Percentiles rank a stretch among this genome's conserved stretches.
phyloP scores from a whole-genome alignment of 2,797 vertebrate species.

The Sebastes itinus region DNA sequence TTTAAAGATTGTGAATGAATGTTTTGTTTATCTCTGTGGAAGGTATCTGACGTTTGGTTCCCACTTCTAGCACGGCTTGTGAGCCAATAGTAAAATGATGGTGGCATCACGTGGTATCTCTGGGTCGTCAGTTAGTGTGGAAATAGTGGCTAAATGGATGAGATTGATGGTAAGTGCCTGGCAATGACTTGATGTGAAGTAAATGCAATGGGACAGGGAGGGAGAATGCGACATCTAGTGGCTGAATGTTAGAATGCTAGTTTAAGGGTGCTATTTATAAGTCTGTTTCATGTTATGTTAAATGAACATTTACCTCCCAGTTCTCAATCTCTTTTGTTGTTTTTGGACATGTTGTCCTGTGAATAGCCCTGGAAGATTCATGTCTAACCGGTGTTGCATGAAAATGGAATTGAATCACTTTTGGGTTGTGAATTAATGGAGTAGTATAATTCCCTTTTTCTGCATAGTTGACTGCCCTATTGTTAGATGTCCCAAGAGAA shows the following conservation, averaged over 20 bases:
- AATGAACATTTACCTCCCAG: neutral
- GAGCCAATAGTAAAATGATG: too few relatives aligned
- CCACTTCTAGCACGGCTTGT: too few relatives aligned
- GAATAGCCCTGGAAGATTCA: neutral
- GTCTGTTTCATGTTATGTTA: neutral
- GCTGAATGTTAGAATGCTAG: too few relatives aligned
- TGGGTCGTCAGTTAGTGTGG: too few relatives aligned
- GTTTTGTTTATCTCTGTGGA: neutral
- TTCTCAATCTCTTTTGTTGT: neutral
- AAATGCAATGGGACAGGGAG: neutral
- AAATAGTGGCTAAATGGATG: neutral
- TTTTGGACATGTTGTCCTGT: neutral
- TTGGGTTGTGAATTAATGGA: constrained; percentile 51
- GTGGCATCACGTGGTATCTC: too few relatives aligned
- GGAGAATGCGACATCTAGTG: neutral
- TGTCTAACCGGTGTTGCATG: neutral
- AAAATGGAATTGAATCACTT: constrained; percentile 12
- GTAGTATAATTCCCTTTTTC: constrained; percentile 42
- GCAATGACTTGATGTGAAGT: neutral
- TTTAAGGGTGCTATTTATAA: neutral
- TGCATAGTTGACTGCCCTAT: constrained; percentile 33
- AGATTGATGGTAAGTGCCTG: neutral
- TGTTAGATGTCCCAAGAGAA: constrained; percentile 40
- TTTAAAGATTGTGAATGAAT: neutral
- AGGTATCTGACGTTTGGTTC: too few relatives aligned